phyloP scores from a whole-genome alignment of 2,797 vertebrate species.

The Phrynocephalus guinanensis region DNA sequence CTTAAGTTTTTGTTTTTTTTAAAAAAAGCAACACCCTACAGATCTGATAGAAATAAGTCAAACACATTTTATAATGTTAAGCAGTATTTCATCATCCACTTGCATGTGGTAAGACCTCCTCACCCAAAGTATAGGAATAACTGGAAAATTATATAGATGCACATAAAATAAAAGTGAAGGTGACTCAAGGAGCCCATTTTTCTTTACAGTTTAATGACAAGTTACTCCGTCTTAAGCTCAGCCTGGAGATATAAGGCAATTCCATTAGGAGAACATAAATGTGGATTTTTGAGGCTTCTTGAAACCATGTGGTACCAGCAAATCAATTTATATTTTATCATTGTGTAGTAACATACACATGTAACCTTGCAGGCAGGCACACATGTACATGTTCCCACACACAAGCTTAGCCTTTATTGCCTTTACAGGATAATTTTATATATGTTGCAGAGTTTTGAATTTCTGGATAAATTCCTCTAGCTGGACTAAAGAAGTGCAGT shows the following conservation, averaged over 20 bases:
- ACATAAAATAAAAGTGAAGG: slow-evolving; percentile 55
- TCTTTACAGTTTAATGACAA: slow-evolving; percentile 32
- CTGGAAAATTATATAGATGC: slow-evolving; percentile 31
- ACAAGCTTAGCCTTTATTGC: background rate
- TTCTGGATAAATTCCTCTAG: too few relatives aligned
- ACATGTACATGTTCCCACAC: too few relatives aligned
- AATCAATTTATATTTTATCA: slow-evolving; percentile 6
- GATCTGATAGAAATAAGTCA: slow-evolving; percentile 21
- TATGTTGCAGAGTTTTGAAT: background rate
- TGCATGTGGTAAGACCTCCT: slow-evolving; percentile 40
- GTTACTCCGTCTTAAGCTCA: slow-evolving; percentile 48
- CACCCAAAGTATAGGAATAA: slow-evolving; percentile 21
- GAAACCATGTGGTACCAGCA: slow-evolving; percentile 37
- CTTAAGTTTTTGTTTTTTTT: slow-evolving; percentile 37
- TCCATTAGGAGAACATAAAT: slow-evolving; percentile 44
- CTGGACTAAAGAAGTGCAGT: too few relatives aligned
- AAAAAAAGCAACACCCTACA: slow-evolving; percentile 23
- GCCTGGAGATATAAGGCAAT: slow-evolving; percentile 31
- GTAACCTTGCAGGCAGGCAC: too few relatives aligned
- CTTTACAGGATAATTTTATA: background rate
- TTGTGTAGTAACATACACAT: background rate
- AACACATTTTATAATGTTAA: background rate
- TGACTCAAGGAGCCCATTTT: slow-evolving; percentile 34
- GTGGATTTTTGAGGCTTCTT: slow-evolving; percentile 35
- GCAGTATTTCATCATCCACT: slow-evolving; percentile 43